These are phyloP conservation scores for Heterochromis multidens DNA, from an alignment of 2,113 vertebrate species.

Conservation along the genomic window DNA sequence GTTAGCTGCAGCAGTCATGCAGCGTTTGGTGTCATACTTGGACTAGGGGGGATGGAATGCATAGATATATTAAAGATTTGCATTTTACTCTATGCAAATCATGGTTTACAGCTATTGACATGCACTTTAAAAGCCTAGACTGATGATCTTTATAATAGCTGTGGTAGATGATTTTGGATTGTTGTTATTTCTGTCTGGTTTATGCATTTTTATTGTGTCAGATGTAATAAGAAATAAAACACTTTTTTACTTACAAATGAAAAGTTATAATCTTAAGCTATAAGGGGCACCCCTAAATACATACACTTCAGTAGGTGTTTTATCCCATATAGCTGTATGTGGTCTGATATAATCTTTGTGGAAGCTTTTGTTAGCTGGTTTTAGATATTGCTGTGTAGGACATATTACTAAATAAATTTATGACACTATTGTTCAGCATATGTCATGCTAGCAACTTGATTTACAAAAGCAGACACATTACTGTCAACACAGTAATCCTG, in stretches of 20 bases:
- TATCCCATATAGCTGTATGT: background rate
- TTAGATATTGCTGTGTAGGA: background rate
- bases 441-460: background rate
- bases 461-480: background rate
- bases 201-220: background rate
- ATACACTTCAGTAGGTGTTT: background rate
- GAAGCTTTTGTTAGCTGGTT: background rate
- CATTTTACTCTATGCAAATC: background rate
- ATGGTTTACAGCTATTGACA: background rate
- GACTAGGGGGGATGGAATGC: background rate
- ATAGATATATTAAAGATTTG: background rate
- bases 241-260: background rate
- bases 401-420: background rate
- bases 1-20: background rate
- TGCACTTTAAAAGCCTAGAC: background rate
- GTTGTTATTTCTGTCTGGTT: background rate
- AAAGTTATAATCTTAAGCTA: background rate
- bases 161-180: background rate
- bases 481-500: background rate
- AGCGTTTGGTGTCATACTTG: background rate
- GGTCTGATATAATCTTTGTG: too few relatives aligned
- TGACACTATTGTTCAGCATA: background rate
- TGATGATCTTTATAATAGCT: background rate
- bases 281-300: background rate
- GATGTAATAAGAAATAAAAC: background rate